Conservation (phyloP, 2,797 vertebrate species). For the Percopsis omiscomaycus region DNA sequence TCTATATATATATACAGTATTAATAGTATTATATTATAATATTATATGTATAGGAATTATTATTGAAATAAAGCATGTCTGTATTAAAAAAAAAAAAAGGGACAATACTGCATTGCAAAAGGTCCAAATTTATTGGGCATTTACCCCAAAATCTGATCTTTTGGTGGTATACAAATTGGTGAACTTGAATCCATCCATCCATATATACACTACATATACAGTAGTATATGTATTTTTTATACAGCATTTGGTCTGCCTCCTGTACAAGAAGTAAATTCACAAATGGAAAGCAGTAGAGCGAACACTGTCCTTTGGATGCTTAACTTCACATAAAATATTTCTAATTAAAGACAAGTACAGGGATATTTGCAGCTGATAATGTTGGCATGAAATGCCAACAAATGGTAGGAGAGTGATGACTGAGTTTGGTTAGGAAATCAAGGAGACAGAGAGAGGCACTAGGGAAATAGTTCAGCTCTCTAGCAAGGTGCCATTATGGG, state of each 20-base stretch:
- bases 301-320: conserved; percentile 44
- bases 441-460: conserved; percentile 20
- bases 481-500: conserved; percentile 23
- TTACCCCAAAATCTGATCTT: too few relatives aligned
- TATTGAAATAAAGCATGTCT: too few relatives aligned
- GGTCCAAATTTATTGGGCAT: too few relatives aligned
- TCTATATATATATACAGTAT: too few relatives aligned
- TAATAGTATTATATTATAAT: too few relatives aligned
- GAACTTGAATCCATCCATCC: neutral
- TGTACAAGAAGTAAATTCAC: neutral
- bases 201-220: neutral
- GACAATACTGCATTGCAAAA: too few relatives aligned
- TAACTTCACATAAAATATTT: conserved; percentile 70
- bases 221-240: too few relatives aligned
- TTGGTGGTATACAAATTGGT: too few relatives aligned
- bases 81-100: too few relatives aligned
- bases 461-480: conserved; percentile 33
- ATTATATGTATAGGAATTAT: neutral
- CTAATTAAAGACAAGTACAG: conserved; percentile 74
- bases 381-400: conserved; percentile 64
- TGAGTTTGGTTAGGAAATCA: conserved; percentile 32
- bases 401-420: conserved; percentile 35
- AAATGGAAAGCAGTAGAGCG: too few relatives aligned
- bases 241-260: conserved; percentile 39
- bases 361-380: conserved; percentile 73